phyloP scores from a whole-genome alignment of 2,113 vertebrate genomes.

The Colaptes auratus region DNA sequence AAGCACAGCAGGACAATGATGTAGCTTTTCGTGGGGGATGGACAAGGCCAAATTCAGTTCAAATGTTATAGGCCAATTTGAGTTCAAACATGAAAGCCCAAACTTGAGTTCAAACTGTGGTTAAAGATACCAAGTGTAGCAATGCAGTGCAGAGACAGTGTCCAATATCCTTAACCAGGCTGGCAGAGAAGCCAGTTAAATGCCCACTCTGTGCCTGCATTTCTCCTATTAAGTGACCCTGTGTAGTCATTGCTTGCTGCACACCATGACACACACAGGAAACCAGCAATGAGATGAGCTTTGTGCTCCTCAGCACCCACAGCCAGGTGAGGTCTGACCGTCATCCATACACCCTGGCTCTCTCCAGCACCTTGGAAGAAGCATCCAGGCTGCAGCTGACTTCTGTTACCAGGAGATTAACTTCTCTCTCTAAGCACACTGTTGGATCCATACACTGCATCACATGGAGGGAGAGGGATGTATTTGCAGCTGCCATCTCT shows the following conservation, averaged over 20 bases:
- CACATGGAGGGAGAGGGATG: too few relatives aligned
- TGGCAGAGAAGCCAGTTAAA: background rate
- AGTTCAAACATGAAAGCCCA: background rate
- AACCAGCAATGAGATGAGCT: background rate
- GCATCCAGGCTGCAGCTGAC: background rate
- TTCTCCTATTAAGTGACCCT: background rate
- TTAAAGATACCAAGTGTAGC: background rate
- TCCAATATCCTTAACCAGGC: background rate
- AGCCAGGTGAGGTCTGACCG: background rate
- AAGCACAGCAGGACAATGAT: background rate
- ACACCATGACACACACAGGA: background rate
- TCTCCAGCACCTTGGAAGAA: background rate
- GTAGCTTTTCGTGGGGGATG: background rate
- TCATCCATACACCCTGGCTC: fast-evolving
- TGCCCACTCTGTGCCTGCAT: background rate
- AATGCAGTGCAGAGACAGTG: background rate
- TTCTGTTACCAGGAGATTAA: background rate
- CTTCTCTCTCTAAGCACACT: background rate
- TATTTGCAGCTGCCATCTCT: background rate
- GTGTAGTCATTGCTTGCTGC: background rate
- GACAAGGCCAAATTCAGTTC: background rate
- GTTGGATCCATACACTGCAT: background rate
- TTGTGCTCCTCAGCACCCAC: background rate
- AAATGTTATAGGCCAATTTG: background rate
- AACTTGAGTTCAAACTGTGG: background rate